A percentile compares a stretch with the other conserved stretches of the same genome.
These are phyloP conservation scores for Phataginus tetradactyla DNA, from an alignment of 2,797 vertebrate species.

Conservation along the genomic window DNA sequence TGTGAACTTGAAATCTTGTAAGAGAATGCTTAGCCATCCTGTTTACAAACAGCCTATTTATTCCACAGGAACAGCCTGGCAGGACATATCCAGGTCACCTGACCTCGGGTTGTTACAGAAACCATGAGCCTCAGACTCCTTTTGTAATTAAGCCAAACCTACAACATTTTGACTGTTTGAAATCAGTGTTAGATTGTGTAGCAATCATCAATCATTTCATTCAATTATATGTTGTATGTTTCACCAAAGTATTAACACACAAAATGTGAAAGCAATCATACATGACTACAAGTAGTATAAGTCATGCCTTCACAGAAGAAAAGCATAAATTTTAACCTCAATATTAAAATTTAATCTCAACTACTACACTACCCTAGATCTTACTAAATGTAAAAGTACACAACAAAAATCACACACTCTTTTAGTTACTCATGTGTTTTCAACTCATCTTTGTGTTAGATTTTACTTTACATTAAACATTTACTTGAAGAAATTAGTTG, in stretches of 20 bases:
- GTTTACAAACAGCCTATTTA: constrained; percentile 74
- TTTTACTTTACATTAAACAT: constrained; percentile 60
- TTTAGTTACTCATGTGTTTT: constrained; percentile 40
- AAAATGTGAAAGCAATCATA: constrained; percentile 40
- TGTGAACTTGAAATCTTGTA: constrained; percentile 67
- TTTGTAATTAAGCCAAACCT: constrained; percentile 68
- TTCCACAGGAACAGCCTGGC: constrained; percentile 73
- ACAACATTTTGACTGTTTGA: constrained; percentile 73
- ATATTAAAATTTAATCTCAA: constrained; percentile 43
- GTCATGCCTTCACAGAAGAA: fast-evolving
- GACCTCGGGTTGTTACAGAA: constrained; percentile 74
- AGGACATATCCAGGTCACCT: constrained; percentile 76
- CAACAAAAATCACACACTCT: constrained; percentile 15
- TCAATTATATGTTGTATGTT: neutral
- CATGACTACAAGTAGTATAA: neutral
- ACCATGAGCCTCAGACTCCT: constrained; percentile 50
- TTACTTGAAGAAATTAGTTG: constrained; percentile 75
- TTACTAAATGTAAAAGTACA: constrained; percentile 31
- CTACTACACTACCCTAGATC: constrained; percentile 21
- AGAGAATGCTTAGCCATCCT: constrained; percentile 49
- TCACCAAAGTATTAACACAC: neutral
- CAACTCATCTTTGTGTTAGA: constrained; percentile 60
- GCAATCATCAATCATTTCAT: constrained; percentile 47
- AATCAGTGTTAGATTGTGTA: constrained; percentile 13
- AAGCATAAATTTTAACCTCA: constrained; percentile 19